phyloP scores from a whole-genome alignment of 2,113 vertebrate species.

The Oreochromis niloticus region DNA sequence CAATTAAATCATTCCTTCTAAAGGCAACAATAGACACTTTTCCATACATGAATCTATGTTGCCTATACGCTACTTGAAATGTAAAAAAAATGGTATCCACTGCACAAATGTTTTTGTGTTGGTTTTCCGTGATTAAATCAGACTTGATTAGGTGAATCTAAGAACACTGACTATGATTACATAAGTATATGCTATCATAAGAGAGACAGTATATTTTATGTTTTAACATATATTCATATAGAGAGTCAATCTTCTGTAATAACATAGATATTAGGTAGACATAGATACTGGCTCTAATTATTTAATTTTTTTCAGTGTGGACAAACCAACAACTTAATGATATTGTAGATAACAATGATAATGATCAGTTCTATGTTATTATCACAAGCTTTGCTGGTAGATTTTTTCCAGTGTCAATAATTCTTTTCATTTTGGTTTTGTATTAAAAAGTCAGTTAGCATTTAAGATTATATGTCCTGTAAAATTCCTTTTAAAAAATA shows the following conservation, averaged over 20 bases:
- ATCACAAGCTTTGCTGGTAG: not conserved
- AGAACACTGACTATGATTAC: accelerated
- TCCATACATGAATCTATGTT: accelerated
- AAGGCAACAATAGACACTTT: not conserved
- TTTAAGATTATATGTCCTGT: accelerated
- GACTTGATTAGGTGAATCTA: not conserved
- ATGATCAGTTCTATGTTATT: not conserved
- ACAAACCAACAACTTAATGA: not conserved
- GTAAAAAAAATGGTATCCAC: not conserved
- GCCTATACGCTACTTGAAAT: not conserved
- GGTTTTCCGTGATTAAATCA: not conserved
- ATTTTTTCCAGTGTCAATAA: not conserved
- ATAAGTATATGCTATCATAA: not conserved
- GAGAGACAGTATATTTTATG: not conserved
- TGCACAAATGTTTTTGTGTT: not conserved
- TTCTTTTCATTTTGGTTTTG: not conserved
- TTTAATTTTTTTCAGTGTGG: not conserved
- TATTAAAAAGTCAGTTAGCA: not conserved
- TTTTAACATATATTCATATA: not conserved
- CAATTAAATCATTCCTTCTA: not conserved
- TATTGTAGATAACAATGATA: not conserved
- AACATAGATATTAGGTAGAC: not conserved
- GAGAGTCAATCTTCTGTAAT: not conserved
- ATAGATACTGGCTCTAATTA: accelerated
- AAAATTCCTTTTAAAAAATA: not conserved